Evolutionary conservation across 2,888 invertebrate genomes (phyloP), one percentile per base, ranked within the genome.

Genomic region (Erebia ligea): DNA sequence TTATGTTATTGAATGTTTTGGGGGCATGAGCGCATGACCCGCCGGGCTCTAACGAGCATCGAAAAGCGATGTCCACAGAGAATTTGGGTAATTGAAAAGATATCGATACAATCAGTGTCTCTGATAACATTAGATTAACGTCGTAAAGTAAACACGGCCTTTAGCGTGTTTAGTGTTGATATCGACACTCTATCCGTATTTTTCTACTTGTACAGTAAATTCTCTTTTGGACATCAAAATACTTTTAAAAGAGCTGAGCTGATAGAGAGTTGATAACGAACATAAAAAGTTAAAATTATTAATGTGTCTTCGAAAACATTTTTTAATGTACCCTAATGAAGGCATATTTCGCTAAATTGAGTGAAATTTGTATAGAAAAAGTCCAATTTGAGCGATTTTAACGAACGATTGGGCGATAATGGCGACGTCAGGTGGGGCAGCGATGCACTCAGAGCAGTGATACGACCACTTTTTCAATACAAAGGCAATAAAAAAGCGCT

Each of bases 401-500:
- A 62, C 74, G 78, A 79, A 77, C 78, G 82, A 83, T 84, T 78
- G 79, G 77, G 76, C 76, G 85, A 84, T 83, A 83, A 78, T 70
- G 76, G 70, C 45, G 58, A 76, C 84, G 85, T 90, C 90, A 90
- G 89, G 88, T 88, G 88, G 81, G 70, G 74, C 72, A 73, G 67
- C 70, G 76, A 76, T 76, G 77, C 78, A 76, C 77, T 80, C 79
- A 77, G 77, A 77, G 76, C 78, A 80, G 76, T 80, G 81, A 82
- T 81, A 80, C 76, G 79, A 79, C 79, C 83, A 84, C 85, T 91
- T 92, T 92, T 92, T 92, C 85, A 86, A 88, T 88, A 88, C 86
- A 87, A 89, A 90, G 88, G 91, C 85, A 91, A 92, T 92, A 91
- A 87, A 91, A 92, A 88, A 84, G 78, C 76, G 82, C 92, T 75